A percentile compares a stretch with the other conserved stretches of the same genome.
These are phyloP conservation scores for Eupeodes corollae DNA, from an alignment of 1,140 invertebrate genomes.

Conservation along the genomic window DNA sequence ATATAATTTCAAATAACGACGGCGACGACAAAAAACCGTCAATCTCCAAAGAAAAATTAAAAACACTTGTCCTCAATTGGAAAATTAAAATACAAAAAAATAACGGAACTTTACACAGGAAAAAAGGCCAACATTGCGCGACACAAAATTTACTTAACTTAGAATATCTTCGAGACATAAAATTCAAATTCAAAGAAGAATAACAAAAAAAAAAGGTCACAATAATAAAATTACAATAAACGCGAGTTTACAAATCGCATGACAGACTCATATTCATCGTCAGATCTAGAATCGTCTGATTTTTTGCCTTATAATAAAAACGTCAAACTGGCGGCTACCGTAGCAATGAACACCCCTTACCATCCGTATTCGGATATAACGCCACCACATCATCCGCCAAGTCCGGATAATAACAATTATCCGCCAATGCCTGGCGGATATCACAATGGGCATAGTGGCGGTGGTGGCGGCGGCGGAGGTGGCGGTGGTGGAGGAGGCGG, in stretches of 20 bases:
- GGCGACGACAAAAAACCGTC: not conserved
- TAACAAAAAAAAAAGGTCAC: not conserved
- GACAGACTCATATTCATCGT: not conserved
- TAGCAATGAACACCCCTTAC: conserved; percentile 54
- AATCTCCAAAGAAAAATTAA: not conserved
- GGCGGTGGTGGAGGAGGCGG: too few relatives aligned
- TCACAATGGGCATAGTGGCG: conserved; percentile 9
- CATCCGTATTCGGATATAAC: conserved; percentile 52
- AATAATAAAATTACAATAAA: not conserved
- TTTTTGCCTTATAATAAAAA: conserved; percentile 3
- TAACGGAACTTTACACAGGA: not conserved
- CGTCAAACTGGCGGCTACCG: conserved; percentile 52
- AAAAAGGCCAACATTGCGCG: too few relatives aligned
- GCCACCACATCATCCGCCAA: conserved; percentile 47
- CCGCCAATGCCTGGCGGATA: conserved; percentile 14
- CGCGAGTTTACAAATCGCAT: not conserved
- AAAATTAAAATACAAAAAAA: not conserved
- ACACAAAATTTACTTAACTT: not conserved
- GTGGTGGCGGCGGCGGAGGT: not conserved
- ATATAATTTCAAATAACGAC: not conserved
- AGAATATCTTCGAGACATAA: not conserved
- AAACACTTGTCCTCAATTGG: not conserved
- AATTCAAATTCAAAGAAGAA: not conserved
- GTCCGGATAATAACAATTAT: conserved; percentile 43
- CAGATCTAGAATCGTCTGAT: conserved; percentile 1